Conservation (phyloP, 1,140 invertebrate species). For the Hyposmocoma kahamanoa region DNA sequence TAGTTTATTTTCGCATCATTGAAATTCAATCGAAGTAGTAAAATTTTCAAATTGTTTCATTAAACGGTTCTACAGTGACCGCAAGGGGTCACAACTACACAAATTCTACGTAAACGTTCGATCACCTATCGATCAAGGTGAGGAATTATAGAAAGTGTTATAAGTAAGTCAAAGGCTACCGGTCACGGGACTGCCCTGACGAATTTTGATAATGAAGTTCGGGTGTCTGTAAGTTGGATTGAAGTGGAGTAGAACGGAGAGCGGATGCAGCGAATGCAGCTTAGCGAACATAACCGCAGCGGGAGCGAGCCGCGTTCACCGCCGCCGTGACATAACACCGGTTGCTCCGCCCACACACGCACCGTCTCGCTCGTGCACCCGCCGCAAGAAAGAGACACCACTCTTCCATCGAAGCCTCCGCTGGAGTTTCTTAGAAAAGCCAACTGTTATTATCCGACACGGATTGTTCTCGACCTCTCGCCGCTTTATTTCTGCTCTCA, state of each 20-base stretch:
- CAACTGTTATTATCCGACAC: conserved; percentile 66
- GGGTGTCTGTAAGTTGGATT: too few species aligned
- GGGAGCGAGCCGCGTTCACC: too few species aligned
- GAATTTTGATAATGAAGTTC: background rate
- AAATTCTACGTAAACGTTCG: background rate
- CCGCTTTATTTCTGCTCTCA: too few species aligned
- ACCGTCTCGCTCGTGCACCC: conserved; percentile 50
- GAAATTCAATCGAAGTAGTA: too few species aligned
- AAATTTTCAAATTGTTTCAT: too few species aligned
- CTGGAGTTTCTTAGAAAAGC: conserved; percentile 65
- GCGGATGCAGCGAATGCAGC: conserved; percentile 51
- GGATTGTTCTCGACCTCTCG: conserved; percentile 63
- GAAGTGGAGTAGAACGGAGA: too few species aligned
- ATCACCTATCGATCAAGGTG: background rate
- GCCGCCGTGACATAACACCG: conserved; percentile 43
- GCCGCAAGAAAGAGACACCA: conserved; percentile 32
- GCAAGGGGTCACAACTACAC: background rate
- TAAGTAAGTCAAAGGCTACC: background rate
- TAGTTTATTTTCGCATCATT: too few species aligned
- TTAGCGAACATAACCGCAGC: too few species aligned
- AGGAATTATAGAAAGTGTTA: background rate
- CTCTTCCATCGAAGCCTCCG: conserved; percentile 58
- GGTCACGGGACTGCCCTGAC: background rate
- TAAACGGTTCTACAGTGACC: too few species aligned
- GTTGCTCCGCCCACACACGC: conserved; percentile 49